A percentile compares a stretch with the other conserved stretches of the same genome.
These are phyloP conservation scores for Danaus melanippus DNA, from an alignment of 1,140 invertebrate genomes.

Conservation along the genomic window DNA sequence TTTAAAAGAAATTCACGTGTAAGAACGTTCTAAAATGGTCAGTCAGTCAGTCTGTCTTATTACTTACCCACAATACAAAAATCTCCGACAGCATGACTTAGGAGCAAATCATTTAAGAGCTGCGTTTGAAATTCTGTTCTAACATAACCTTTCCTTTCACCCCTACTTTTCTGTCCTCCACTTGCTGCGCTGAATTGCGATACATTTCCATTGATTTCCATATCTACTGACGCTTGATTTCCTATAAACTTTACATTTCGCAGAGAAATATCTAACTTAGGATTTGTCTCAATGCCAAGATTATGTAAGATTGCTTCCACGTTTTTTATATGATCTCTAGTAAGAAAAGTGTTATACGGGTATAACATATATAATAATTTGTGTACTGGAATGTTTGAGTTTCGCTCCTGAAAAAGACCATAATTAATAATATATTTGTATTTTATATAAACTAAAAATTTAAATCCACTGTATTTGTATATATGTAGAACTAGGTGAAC, in stretches of 20 bases:
- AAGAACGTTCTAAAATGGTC: background rate
- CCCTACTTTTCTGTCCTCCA: conserved; percentile 31
- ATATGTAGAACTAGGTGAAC: too few relatives aligned
- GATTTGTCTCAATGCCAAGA: conserved; percentile 69
- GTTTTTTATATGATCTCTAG: conserved; percentile 79
- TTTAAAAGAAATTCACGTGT: conserved; percentile 15
- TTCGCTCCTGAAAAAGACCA: conserved; percentile 76
- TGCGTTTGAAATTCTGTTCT: conserved; percentile 86
- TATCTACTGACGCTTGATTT: conserved; percentile 42
- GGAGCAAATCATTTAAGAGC: conserved; percentile 83
- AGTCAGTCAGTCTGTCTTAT: too few relatives aligned
- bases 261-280: conserved; percentile 38
- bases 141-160: conserved; percentile 68
- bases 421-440: background rate
- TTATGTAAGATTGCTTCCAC: conserved; percentile 79
- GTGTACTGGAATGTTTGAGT: conserved; percentile 76
- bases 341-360: conserved; percentile 86
- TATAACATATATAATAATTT: conserved; percentile 84
- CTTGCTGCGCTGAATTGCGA: conserved; percentile 59
- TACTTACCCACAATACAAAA: conserved; percentile 84
- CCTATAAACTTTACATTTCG: conserved; percentile 39
- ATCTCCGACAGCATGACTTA: conserved; percentile 85
- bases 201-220: conserved; percentile 47
- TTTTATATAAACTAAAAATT: too few relatives aligned
- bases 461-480: too few relatives aligned